A percentile compares a stretch with the other conserved stretches of the same genome.
Conservation (phyloP, 2,113 vertebrate species). For the Corythoichthys haematopterus region DNA sequence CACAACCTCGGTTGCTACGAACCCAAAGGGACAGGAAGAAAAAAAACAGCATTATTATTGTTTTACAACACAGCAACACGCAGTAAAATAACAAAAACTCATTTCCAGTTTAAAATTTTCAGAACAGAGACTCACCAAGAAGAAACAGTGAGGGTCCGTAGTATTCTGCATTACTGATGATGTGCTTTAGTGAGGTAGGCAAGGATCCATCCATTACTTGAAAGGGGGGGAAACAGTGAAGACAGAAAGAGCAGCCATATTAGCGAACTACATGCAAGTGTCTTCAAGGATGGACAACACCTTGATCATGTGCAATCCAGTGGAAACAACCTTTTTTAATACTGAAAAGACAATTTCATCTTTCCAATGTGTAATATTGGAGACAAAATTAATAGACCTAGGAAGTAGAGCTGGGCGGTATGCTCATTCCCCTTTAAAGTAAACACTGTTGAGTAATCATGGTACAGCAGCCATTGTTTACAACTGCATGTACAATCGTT, state of each 20-base stretch:
- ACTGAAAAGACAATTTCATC: no score
- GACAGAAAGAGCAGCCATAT: conserved; percentile 3
- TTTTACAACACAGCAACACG: conserved; percentile 6
- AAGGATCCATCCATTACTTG: conserved; percentile 96
- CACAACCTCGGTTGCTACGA: conserved; percentile 89
- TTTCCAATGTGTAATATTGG: no score
- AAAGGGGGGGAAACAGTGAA: conserved; percentile 7
- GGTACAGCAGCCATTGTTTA: no score
- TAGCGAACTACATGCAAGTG: neutral
- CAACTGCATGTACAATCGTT: no score
- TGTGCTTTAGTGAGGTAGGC: conserved; percentile 95
- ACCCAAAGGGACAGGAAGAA: conserved; percentile 27
- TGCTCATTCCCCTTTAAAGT: no score
- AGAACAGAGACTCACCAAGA: conserved; percentile 75
- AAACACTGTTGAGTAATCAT: no score
- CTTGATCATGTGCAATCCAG: no score
- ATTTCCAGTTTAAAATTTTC: neutral
- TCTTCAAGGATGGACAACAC: neutral
- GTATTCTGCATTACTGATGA: conserved; percentile 96
- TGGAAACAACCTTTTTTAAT: no score
- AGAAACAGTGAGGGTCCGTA: conserved; percentile 93
- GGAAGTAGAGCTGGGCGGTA: no score
- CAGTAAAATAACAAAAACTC: conserved; percentile 1
- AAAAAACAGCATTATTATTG: neutral
- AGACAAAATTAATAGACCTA: no score